phyloP scores from a whole-genome alignment of 2,113 vertebrate genomes.

The Cepphus grylle region DNA sequence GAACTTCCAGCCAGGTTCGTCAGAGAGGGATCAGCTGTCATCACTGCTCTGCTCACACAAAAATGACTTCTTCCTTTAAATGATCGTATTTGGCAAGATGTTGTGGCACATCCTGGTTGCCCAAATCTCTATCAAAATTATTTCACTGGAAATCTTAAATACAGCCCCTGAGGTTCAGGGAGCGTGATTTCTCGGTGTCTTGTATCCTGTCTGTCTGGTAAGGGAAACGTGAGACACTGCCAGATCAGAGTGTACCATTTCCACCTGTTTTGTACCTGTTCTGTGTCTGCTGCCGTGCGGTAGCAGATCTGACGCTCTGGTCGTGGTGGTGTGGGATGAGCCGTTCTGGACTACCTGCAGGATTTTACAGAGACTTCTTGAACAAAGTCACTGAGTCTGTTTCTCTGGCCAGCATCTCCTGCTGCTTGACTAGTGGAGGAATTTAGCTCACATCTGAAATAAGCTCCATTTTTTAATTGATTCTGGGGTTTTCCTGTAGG shows the following conservation, averaged over 20 bases:
- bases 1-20: background rate
- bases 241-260: background rate
- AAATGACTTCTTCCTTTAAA: background rate
- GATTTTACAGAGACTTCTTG: background rate
- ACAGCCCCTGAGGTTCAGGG: background rate
- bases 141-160: background rate
- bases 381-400: background rate
- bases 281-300: background rate
- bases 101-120: background rate
- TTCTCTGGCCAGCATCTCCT: background rate
- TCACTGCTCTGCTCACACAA: background rate
- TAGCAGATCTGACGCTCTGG: background rate
- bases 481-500: background rate
- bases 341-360: background rate
- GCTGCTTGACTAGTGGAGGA: background rate
- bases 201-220: background rate
- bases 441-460: background rate
- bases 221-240: background rate
- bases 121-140: background rate
- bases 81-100: rapidly evolving
- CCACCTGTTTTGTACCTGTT: background rate
- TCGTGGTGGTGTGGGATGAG: background rate
- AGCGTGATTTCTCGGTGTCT: background rate
- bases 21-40: background rate
- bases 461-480: background rate